These are phyloP conservation scores for Bos taurus DNA, from an alignment of 2,113 vertebrate species.

Conservation along the genomic window ARS-UCD2.0 NC_037330.1:119786001-119786500, in stretches of 20 bases:
- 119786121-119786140: background rate
- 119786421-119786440: background rate
- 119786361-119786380: background rate
- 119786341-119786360: background rate
- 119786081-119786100: background rate
- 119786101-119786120: background rate
- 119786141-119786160: background rate
- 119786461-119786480: accelerated
- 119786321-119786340: background rate
- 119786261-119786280: accelerated
- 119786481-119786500: accelerated
- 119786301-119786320: background rate
- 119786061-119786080: accelerated
- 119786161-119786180: background rate
- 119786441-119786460: background rate
- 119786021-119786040: background rate
- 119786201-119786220: accelerated
- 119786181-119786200: accelerated
- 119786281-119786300: background rate
- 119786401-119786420: background rate
- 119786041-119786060: background rate
- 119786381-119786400: background rate
- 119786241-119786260: accelerated
- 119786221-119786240: accelerated
- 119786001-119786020: background rate